These are phyloP conservation scores for Sparus aurata DNA, from an alignment of 2,797 vertebrate genomes.

Conservation along the genomic window DNA sequence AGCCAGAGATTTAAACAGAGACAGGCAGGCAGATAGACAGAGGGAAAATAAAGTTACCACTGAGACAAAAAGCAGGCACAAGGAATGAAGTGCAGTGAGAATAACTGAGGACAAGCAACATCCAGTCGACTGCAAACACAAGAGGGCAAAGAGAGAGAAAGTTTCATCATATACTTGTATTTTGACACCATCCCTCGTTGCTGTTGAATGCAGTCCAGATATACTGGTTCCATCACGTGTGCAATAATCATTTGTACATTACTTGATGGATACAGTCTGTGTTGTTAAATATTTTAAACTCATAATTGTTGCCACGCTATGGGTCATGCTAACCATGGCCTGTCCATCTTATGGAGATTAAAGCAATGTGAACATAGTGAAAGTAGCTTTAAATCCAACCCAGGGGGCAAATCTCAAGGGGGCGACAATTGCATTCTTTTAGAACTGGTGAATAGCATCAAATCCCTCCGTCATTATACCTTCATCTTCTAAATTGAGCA, in stretches of 20 bases:
- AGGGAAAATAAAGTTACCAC: slow-evolving; percentile 37
- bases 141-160: not conserved
- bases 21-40: slow-evolving; percentile 26
- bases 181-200: not conserved
- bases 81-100: slow-evolving; percentile 22
- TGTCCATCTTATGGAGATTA: not conserved
- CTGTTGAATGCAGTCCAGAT: not conserved
- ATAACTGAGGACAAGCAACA: slow-evolving; percentile 15
- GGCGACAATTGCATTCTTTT: too few relatives aligned
- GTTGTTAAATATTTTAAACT: not conserved
- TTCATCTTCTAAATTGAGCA: too few relatives aligned
- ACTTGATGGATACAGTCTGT: not conserved
- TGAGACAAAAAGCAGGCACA: slow-evolving; percentile 23
- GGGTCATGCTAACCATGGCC: not conserved
- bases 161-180: not conserved
- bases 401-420: not conserved
- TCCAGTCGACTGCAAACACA: not conserved
- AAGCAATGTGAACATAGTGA: not conserved
- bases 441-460: too few relatives aligned
- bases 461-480: too few relatives aligned
- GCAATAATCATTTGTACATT: not conserved
- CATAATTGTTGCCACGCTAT: too few relatives aligned
- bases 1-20: slow-evolving; percentile 49
- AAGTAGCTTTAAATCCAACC: not conserved
- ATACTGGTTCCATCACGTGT: not conserved